phyloP scores from a whole-genome alignment of 2,888 invertebrate species.

The Drosophila atroscutellata region DNA sequence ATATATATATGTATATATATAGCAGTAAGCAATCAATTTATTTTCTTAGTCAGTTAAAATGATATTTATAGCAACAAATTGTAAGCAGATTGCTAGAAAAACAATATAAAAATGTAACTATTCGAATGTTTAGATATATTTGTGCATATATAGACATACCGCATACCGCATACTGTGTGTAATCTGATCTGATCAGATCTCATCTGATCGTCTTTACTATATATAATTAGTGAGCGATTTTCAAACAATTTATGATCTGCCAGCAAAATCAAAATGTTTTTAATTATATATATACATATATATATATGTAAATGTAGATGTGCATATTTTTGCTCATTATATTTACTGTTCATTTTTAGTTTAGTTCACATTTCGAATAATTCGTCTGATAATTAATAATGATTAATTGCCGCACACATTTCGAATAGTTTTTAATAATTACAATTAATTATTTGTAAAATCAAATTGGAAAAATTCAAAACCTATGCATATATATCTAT shows the following conservation, averaged over 20 bases:
- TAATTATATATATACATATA: neutral
- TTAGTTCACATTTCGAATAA: neutral
- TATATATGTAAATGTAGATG: neutral
- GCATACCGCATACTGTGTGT: too few species aligned
- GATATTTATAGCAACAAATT: neutral
- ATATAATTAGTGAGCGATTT: neutral
- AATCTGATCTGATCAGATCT: constrained; percentile 2
- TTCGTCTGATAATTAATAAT: neutral
- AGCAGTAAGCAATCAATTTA: neutral
- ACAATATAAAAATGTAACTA: neutral
- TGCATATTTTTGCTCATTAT: neutral
- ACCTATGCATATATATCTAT: constrained; percentile 11
- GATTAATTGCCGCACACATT: constrained; percentile 30
- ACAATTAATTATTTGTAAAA: constrained; percentile 15
- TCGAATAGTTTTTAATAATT: constrained; percentile 20
- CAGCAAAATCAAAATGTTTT: constrained; percentile 1
- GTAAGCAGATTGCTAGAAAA: neutral
- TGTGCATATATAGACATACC: neutral
- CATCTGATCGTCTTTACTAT: neutral
- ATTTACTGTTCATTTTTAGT: neutral
- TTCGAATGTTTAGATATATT: neutral
- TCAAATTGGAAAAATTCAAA: constrained; percentile 17
- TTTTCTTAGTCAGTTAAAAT: neutral
- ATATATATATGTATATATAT: neutral
- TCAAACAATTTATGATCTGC: constrained; percentile 1